A percentile compares a stretch with the other conserved stretches of the same genome.
phyloP scores from a whole-genome alignment of 1,140 invertebrate genomes.

The Cecropterus lyciades region DNA sequence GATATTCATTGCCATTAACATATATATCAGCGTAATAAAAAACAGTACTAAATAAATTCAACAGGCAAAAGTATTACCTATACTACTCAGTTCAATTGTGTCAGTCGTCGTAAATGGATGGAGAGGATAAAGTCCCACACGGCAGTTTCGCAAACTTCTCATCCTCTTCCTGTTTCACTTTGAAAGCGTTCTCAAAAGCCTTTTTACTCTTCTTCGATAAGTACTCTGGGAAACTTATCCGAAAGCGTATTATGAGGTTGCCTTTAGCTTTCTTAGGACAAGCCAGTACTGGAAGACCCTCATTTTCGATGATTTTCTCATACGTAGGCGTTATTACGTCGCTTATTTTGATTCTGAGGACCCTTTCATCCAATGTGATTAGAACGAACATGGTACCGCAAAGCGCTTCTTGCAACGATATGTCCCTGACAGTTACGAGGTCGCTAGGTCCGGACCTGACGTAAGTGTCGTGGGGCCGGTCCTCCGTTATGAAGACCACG shows the following conservation, averaged over 20 bases:
- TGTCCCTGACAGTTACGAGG: conserved; percentile 85
- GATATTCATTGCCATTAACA: no score
- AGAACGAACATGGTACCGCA: conserved; percentile 87
- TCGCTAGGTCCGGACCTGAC: conserved; percentile 89
- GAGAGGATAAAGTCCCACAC: conserved; percentile 58
- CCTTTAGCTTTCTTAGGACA: conserved; percentile 72
- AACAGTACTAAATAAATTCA: no score
- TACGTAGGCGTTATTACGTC: conserved; percentile 89
- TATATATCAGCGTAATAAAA: no score
- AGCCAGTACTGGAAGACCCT: conserved; percentile 86
- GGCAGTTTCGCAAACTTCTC: conserved; percentile 60
- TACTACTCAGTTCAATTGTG: conserved; percentile 3
- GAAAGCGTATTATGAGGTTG: conserved; percentile 67
- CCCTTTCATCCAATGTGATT: conserved; percentile 88
- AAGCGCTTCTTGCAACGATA: conserved; percentile 88
- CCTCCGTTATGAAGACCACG: conserved; percentile 93
- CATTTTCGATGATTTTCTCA: conserved; percentile 85
- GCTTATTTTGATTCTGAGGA: conserved; percentile 87
- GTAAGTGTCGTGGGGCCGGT: conserved; percentile 92
- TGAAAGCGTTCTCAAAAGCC: conserved; percentile 67
- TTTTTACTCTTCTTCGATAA: conserved; percentile 66
- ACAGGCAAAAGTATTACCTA: no score
- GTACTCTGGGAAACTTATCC: conserved; percentile 63
- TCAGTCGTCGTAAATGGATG: conserved; percentile 37
- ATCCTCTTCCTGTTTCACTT: conserved; percentile 60